A percentile compares a stretch with the other conserved stretches of the same genome.
Evolutionary conservation across 2,888 invertebrate genomes (phyloP).

Genomic region (Patella depressa): DNA sequence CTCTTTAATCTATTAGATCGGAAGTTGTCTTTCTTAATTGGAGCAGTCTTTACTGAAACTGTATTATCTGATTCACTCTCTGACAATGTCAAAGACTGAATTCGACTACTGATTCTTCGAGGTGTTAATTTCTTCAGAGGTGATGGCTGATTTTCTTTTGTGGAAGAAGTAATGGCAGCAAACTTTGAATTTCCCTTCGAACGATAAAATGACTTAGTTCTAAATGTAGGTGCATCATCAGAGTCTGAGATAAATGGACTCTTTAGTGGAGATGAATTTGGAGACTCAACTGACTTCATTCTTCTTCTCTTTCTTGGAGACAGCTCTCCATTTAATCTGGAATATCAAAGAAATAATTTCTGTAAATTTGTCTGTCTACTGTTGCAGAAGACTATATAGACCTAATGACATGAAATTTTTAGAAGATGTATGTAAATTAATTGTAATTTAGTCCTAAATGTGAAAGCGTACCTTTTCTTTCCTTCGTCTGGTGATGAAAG

Average conservation of each 20-base stretch:
- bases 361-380: too few relatives aligned
- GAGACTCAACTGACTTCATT: slow-evolving; percentile 2
- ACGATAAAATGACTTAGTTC: slow-evolving; percentile 55
- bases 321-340: not conserved
- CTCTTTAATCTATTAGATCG: not conserved
- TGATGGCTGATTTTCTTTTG: slow-evolving; percentile 14
- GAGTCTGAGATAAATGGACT: slow-evolving; percentile 17
- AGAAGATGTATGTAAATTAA: too few relatives aligned
- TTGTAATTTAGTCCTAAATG: too few relatives aligned
- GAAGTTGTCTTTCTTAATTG: not conserved
- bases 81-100: not conserved
- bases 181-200: slow-evolving; percentile 38
- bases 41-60: not conserved
- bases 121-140: not conserved
- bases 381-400: too few relatives aligned
- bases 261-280: slow-evolving; percentile 16
- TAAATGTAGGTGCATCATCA: slow-evolving; percentile 39
- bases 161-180: not conserved
- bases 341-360: too few relatives aligned
- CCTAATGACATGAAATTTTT: too few relatives aligned
- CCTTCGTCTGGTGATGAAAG: too few relatives aligned
- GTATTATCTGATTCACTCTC: not conserved
- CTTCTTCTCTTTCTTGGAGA: slow-evolving; percentile 13
- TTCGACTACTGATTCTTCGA: not conserved
- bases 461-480: too few relatives aligned